Percentiles rank a stretch among this genome's conserved stretches.
Conservation (phyloP, 2,888 invertebrate species). For the Patella ulyssiponensis region DNA sequence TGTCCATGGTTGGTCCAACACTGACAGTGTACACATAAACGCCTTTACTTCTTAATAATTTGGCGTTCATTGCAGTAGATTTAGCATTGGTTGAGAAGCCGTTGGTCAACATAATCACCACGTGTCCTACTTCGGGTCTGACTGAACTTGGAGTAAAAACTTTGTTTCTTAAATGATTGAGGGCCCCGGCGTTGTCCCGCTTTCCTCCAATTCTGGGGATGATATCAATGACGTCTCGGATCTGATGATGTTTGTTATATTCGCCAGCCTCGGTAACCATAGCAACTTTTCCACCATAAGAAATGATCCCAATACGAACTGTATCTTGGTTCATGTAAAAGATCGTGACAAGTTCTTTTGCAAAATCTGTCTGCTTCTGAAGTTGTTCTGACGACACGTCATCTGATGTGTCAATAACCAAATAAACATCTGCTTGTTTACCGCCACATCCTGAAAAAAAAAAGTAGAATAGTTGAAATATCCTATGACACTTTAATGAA, state of each 20-base stretch:
- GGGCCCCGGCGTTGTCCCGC: slow-evolving; percentile 21
- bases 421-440: slow-evolving; percentile 36
- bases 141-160: slow-evolving; percentile 21
- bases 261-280: slow-evolving; percentile 19
- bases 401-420: slow-evolving; percentile 38
- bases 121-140: slow-evolving; percentile 26
- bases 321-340: slow-evolving; percentile 23
- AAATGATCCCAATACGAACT: slow-evolving; percentile 30
- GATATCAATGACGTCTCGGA: slow-evolving; percentile 18
- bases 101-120: slow-evolving; percentile 32
- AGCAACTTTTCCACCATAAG: slow-evolving; percentile 25
- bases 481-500: background rate
- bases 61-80: slow-evolving; percentile 16
- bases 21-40: slow-evolving; percentile 65
- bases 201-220: slow-evolving; percentile 25
- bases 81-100: slow-evolving; percentile 25
- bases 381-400: slow-evolving; percentile 23
- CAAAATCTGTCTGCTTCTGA: slow-evolving; percentile 27
- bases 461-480: background rate
- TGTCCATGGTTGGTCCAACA: slow-evolving; percentile 48
- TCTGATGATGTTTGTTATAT: background rate
- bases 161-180: slow-evolving; percentile 20
- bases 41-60: slow-evolving; percentile 40
- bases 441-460: slow-evolving; percentile 31
- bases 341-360: slow-evolving; percentile 28